phyloP scores from a whole-genome alignment of 2,888 invertebrate species.

The Luperina testacea region DNA sequence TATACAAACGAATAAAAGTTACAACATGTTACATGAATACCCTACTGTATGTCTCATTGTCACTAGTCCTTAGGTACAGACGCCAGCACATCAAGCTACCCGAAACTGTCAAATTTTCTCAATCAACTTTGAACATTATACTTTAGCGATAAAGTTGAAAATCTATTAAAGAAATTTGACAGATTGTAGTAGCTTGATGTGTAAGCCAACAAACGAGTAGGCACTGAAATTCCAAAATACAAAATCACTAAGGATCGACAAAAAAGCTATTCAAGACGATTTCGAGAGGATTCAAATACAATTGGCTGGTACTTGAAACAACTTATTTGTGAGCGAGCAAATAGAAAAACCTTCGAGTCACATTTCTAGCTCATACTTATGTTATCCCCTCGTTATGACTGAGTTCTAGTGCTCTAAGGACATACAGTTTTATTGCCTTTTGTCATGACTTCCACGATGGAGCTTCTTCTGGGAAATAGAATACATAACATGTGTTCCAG shows the following conservation, averaged over 20 bases:
- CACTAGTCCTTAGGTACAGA: neutral
- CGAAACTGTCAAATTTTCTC: no score
- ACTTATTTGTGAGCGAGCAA: constrained; percentile 21
- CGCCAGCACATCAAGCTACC: no score
- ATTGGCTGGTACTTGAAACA: constrained; percentile 42
- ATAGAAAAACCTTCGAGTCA: constrained; percentile 18
- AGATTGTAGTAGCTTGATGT: no score
- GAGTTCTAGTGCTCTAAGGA: neutral
- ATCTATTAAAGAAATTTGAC: no score
- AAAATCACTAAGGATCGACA: constrained; percentile 14
- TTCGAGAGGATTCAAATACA: constrained; percentile 44
- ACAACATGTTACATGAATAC: neutral
- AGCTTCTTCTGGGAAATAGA: neutral
- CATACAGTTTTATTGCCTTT: neutral
- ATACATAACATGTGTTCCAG: neutral
- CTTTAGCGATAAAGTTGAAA: no score
- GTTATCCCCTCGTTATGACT: neutral
- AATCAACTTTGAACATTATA: no score
- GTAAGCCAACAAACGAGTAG: no score
- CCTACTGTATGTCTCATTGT: neutral
- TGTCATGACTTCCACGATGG: neutral
- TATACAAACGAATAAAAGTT: constrained; percentile 4
- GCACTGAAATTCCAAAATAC: constrained; percentile 9
- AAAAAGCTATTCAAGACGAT: constrained; percentile 13
- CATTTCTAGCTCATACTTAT: neutral